Base-by-base conservation (phyloP, 2,888 invertebrate genomes). In the Scaptomyza flava region DNA sequence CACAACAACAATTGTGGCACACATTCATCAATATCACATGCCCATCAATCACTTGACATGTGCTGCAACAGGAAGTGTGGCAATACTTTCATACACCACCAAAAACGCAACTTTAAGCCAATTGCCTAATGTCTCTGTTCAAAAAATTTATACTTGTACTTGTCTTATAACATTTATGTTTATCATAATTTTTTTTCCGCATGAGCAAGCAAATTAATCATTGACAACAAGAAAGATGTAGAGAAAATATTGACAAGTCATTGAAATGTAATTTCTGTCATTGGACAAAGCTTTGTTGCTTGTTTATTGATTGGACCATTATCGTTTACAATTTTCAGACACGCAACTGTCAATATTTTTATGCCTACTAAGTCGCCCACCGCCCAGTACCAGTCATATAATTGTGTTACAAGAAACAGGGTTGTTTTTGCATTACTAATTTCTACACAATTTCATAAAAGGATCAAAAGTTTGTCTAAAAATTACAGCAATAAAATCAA, bases 1-100 rank as follows among this genome's bases (percentile, higher is more conserved):
- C 68, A 73, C 64, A 68, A 71, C 52, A 67, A 85, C 70, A 79
- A 77, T 68, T 68, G 57, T 45, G 45, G 30, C 38, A 58, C 30
- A 57, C 41, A 43, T 45, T 38, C 34, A 27, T 38, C 47, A 6
- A 27, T 27, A 27, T 27, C 27, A 27, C 41, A 7, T 20, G 9
- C 17, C 17, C 38, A 50, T 50, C 33, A 33, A 48, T 48, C 20
- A 12, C 31, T 17, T 17, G n/a, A 46, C 9, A 30, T 14, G 20
- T 27, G 30, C 41, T 47, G 38, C 17, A 57, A 23, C 9, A 17
- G 33, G 20, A 45, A 54, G 9, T 45, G 14, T 20, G 23, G 17
- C 31, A 45, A 38, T 27, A 17, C 41, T 31, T 14, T n/a, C 20
- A 48, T 1, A 14, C 8, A 12, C 11, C 14, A 1, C 33, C n/a